phyloP scores from a whole-genome alignment of 2,113 vertebrate species.

The Platichthys flesus region DNA sequence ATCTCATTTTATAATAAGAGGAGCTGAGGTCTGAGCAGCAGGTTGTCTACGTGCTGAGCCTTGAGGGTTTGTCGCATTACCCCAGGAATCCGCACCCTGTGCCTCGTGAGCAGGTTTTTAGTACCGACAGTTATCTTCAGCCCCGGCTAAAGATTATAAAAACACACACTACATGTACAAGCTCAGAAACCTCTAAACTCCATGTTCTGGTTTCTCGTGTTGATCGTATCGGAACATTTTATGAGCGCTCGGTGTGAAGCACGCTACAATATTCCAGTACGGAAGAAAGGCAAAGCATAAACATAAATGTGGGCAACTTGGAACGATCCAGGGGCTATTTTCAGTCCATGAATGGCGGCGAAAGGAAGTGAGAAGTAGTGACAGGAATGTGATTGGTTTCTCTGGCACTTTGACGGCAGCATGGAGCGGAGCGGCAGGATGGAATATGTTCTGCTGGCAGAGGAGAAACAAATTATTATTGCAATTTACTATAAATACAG shows the following conservation, averaged over 20 bases:
- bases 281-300: slow-evolving; percentile 70
- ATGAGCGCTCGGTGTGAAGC: slow-evolving; percentile 70
- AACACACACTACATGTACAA: slow-evolving; percentile 54
- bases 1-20: not conserved
- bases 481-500: slow-evolving; percentile 69
- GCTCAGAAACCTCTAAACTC: slow-evolving; percentile 34
- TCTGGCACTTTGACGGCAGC: slow-evolving; percentile 54
- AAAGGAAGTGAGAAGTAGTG: slow-evolving; percentile 64
- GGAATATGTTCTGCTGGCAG: slow-evolving; percentile 60
- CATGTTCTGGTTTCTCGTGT: slow-evolving; percentile 57
- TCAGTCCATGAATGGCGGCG: slow-evolving; percentile 56
- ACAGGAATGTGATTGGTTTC: slow-evolving; percentile 65
- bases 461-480: slow-evolving; percentile 63
- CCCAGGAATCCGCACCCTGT: slow-evolving; percentile 71
- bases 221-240: slow-evolving; percentile 79
- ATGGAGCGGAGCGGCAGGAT: slow-evolving; percentile 48
- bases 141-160: slow-evolving; percentile 68
- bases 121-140: slow-evolving; percentile 73
- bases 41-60: not conserved
- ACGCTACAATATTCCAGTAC: slow-evolving; percentile 76
- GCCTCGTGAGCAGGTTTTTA: slow-evolving; percentile 61
- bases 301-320: slow-evolving; percentile 54
- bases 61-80: slow-evolving; percentile 46
- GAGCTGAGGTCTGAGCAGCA: not conserved
- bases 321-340: slow-evolving; percentile 77